These are phyloP conservation scores for Nixonia krombeini DNA, from an alignment of 1,140 invertebrate species.

Conservation along the genomic window DNA sequence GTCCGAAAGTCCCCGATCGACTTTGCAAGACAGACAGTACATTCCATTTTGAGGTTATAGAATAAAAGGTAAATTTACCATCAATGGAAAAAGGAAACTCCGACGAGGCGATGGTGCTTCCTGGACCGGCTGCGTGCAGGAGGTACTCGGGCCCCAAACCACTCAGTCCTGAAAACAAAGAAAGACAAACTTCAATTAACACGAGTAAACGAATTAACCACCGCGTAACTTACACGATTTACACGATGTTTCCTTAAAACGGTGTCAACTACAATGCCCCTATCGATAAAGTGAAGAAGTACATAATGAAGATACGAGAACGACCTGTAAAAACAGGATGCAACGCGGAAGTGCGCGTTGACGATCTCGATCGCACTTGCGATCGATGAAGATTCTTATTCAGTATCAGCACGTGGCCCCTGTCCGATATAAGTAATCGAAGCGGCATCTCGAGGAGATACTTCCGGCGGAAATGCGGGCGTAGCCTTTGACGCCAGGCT, in stretches of 20 bases:
- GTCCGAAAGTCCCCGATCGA: too few species aligned
- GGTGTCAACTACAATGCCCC: too few species aligned
- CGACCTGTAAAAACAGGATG: too few species aligned
- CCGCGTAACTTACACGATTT: too few species aligned
- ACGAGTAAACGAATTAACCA: too few species aligned
- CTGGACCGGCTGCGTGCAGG: constrained; percentile 81
- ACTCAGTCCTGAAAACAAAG: constrained; percentile 76
- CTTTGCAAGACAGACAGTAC: too few species aligned
- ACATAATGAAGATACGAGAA: too few species aligned
- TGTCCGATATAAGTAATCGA: constrained; percentile 15
- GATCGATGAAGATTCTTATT: not conserved
- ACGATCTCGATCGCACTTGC: not conserved
- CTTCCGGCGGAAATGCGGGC: constrained; percentile 68
- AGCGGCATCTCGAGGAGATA: constrained; percentile 35
- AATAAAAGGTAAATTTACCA: constrained; percentile 72
- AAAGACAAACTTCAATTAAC: too few species aligned
- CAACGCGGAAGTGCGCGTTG: not conserved
- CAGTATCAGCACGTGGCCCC: constrained; percentile 15
- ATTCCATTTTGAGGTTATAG: not conserved
- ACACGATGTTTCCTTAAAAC: too few species aligned
- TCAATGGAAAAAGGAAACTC: constrained; percentile 86
- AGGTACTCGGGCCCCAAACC: constrained; percentile 81
- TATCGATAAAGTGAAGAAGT: too few species aligned
- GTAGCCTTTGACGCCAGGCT: constrained; percentile 24
- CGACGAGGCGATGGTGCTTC: constrained; percentile 81